Evolutionary conservation across 2,797 vertebrate genomes (phyloP).

Genomic region (Netta rufina): DNA sequence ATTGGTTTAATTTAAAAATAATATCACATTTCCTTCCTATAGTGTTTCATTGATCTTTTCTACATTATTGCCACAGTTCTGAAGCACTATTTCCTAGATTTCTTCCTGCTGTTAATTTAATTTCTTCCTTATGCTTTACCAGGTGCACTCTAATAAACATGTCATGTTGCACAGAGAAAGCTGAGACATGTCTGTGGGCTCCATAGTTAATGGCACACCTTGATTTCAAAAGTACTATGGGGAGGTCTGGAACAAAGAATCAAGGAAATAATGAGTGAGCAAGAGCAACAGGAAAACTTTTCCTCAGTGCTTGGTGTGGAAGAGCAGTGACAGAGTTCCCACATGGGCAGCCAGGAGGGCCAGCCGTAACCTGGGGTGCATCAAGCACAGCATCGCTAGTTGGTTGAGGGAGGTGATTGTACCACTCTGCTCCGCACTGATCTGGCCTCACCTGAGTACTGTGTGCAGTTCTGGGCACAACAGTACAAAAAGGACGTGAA

Average conservation of each 20-base stretch:
- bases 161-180: not conserved
- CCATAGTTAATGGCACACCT: not conserved
- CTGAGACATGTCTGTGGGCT: not conserved
- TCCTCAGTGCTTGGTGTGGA: not conserved
- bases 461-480: no score
- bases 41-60: not conserved
- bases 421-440: no score
- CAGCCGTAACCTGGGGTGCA: no score
- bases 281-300: not conserved
- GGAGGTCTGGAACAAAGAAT: rapidly evolving
- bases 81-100: not conserved
- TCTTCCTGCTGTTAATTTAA: not conserved
- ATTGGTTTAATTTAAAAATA: not conserved
- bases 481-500: no score
- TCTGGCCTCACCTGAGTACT: no score
- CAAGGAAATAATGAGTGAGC: not conserved
- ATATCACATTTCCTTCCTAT: not conserved
- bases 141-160: not conserved
- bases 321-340: not conserved
- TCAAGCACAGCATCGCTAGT: no score
- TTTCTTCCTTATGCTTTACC: not conserved
- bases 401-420: no score
- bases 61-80: not conserved
- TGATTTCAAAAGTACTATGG: not conserved
- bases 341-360: not conserved